Conservation (phyloP, 2,797 vertebrate genomes). For the Aphelocoma californica region DNA sequence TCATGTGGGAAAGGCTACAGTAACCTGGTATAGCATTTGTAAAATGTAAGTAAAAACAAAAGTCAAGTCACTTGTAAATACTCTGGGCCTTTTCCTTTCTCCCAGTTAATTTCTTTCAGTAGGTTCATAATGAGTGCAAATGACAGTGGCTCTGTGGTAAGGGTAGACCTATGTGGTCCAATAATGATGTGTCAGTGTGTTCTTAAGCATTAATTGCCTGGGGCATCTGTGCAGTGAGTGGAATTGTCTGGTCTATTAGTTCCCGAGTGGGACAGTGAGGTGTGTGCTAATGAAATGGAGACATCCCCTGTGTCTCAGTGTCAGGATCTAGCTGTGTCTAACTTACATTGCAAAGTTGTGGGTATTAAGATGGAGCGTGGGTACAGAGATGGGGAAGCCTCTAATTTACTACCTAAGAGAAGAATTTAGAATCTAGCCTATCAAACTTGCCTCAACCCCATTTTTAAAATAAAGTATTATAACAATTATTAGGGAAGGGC, state of each 20-base stretch:
- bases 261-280: not conserved
- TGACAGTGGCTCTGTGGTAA: not conserved
- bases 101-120: not conserved
- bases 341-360: not conserved
- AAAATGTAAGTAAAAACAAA: not conserved
- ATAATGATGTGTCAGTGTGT: not conserved
- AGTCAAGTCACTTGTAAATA: not conserved
- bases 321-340: not conserved
- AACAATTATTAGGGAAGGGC: not conserved
- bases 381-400: not conserved
- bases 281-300: rapidly evolving
- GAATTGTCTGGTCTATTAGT: not conserved
- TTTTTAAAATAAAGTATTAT: not conserved
- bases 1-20: not conserved
- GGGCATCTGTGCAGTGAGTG: not conserved
- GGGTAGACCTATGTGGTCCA: not conserved
- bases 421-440: not conserved
- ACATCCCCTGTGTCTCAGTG: not conserved
- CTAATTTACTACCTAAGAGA: not conserved
- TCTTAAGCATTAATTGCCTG: not conserved
- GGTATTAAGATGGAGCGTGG: not conserved
- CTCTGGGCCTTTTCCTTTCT: not conserved
- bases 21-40: not conserved
- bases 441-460: not conserved
- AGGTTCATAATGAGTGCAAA: not conserved